Base-by-base conservation (phyloP, 2,797 vertebrate genomes). In the Pogonophryne albipinna region DNA sequence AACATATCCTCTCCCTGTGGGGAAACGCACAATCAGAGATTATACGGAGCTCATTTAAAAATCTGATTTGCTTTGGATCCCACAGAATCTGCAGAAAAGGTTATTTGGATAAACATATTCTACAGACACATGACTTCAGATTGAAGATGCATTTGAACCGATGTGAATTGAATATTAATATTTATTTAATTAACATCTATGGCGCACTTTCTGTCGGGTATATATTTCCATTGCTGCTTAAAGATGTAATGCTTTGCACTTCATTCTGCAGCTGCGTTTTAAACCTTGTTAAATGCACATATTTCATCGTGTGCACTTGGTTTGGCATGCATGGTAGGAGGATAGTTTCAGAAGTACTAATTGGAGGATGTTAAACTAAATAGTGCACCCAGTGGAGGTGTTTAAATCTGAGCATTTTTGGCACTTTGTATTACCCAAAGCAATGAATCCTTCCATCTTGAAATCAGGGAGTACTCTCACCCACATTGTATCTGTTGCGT, bases 1-100 rank as follows among this genome's bases (percentile, higher is more conserved):
- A 63, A 66, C 77, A 82, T 79, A 76, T 76, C 74, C 50, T 4
- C 63, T 14, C 27, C 71, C 51, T 8, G 9, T 62, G 70, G 81
- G 78, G 60, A 78, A 78, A 74, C 1, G 0, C 58, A 71, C 59
- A 79, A 73, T 49, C 47, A 79, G 62, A 80, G 81, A 86, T 85
- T 38, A 9, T 80, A 84, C 66, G 45, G 60, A 69, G 71, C 72
- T 78, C 56, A 84, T 88, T 88, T 77, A 17, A 61, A 84, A 79
- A 78, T 50, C 72, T 70, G 17, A 71, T 68, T 44, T 78, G 67
- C 63, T 85, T 72, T 82, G 42, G 60, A 66, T 72, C 6, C 56
- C 75, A 62, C 16, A 46, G 14, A 71, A 59, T 71, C 50, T 65
- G 71, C 53, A 75, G 66, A 58, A 49, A 78, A 71, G 69, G 56